Evolutionary conservation across 2,797 vertebrate genomes (phyloP).

Genomic region (Lepidocolaptes lacrymiger): DNA sequence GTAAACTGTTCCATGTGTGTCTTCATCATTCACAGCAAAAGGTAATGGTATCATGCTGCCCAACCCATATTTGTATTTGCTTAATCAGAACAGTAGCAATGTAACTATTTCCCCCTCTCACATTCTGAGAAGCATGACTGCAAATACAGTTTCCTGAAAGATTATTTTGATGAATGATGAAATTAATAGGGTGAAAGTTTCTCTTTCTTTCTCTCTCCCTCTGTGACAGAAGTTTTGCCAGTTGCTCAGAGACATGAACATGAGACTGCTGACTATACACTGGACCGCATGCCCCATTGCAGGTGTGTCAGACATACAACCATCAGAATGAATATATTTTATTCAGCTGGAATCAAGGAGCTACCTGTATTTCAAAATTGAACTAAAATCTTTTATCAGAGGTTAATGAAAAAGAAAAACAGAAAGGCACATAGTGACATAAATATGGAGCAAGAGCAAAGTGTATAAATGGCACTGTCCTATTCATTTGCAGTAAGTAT

Average conservation of each 20-base stretch:
- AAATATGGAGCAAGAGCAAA: not conserved
- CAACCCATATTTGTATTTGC: not conserved
- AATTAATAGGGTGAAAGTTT: not conserved
- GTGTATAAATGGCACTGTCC: not conserved
- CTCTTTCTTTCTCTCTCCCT: not conserved
- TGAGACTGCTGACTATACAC: not conserved
- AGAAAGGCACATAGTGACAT: not conserved
- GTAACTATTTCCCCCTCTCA: rapidly evolving
- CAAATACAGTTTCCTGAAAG: not conserved
- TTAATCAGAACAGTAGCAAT: rapidly evolving
- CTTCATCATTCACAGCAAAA: not conserved
- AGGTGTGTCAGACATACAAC: not conserved
- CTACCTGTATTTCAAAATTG: not conserved
- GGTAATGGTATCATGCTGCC: rapidly evolving
- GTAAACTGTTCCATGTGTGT: not conserved
- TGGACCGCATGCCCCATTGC: rapidly evolving
- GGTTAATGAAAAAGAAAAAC: not conserved
- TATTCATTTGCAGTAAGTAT: not conserved
- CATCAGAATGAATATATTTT: not conserved
- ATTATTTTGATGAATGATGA: not conserved
- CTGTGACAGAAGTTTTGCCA: not conserved
- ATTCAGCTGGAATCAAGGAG: not conserved
- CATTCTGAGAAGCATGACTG: rapidly evolving
- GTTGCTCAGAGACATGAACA: rapidly evolving
- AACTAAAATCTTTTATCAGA: not conserved